Base-by-base conservation (phyloP, 2,888 invertebrate species). In the Diplazon laetatorius region DNA sequence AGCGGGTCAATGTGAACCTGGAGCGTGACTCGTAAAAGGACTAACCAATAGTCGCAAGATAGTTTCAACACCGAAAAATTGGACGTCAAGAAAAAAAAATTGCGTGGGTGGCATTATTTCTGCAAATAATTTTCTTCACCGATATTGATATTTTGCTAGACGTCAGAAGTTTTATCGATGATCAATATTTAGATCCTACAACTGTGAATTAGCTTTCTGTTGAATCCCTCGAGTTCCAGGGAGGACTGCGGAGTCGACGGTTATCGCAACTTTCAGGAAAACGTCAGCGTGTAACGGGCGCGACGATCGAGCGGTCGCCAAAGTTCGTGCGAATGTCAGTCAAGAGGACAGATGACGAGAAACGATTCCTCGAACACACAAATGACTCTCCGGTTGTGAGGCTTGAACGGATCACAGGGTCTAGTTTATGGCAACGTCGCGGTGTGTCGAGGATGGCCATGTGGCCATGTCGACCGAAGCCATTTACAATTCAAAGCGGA, bases 401-500 rank as follows among this genome's bases (percentile, higher is more conserved):
- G n/a, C 42, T 4, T n/a, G 4, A n/a, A n/a, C 42, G n/a, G 42
- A n/a, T n/a, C n/a, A 1, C 42, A 42, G 42, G 1, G 42, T n/a
- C 42, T 4, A n/a, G 22, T 10, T 25, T 30, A n/a, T 12, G n/a
- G 52, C 37, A 42, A 50, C 55, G 69, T 78, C 74, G 48, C 73
- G 42, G 71, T 59, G 46, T 62, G 57, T 25, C 10, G 50, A 48
- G 35, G 66, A 55, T 37, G 39, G 39, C 18, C 30, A 37, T 12
- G 55, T 68, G 30, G 37, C 48, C 37, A 10, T 9, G 48, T 18
- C 65, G 52, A 79, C 70, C 60, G 78, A 65, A 65, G 42, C 48
- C 80, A 84, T 85, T 82, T 83, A 83, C 83, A 83, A 85, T 85
- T 85, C 81, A 84, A 83, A 84, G 81, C 78, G 70, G 80, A 80